Conservation (phyloP, 2,113 vertebrate genomes). For the Coptodon rendalli region DNA sequence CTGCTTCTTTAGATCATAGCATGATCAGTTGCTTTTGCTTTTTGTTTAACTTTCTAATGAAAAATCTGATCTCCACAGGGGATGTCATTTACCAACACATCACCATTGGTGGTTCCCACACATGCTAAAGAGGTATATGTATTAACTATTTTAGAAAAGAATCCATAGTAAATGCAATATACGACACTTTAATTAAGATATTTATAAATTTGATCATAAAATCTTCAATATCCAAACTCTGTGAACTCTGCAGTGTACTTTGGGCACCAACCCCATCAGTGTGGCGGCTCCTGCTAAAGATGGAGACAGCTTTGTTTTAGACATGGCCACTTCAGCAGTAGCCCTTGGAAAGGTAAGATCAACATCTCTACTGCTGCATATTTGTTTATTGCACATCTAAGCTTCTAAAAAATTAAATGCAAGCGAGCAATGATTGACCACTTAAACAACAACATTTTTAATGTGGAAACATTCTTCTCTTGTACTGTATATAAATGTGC, state of each 20-base stretch:
- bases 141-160: not conserved
- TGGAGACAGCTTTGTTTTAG: constrained; percentile 73
- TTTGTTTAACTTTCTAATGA: not conserved
- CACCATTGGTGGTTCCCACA: constrained; percentile 73
- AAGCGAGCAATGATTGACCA: not conserved
- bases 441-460: not conserved
- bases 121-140: constrained; percentile 61
- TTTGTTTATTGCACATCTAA: not conserved
- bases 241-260: constrained; percentile 54
- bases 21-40: not conserved
- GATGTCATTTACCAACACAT: constrained; percentile 75
- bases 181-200: not conserved
- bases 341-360: constrained; percentile 70
- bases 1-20: not conserved
- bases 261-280: constrained; percentile 76
- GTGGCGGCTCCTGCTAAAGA: constrained; percentile 66
- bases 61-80: constrained; percentile 49
- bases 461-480: not conserved
- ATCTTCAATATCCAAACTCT: not conserved
- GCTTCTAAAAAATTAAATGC: not conserved
- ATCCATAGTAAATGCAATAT: not conserved
- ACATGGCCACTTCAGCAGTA: constrained; percentile 76
- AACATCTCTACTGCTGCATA: not conserved
- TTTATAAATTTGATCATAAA: not conserved
- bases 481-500: not conserved